A percentile compares a stretch with the other conserved stretches of the same genome.
Evolutionary conservation across 1,140 invertebrate species (phyloP).

Genomic region (Anagrus nilaparvatae): DNA sequence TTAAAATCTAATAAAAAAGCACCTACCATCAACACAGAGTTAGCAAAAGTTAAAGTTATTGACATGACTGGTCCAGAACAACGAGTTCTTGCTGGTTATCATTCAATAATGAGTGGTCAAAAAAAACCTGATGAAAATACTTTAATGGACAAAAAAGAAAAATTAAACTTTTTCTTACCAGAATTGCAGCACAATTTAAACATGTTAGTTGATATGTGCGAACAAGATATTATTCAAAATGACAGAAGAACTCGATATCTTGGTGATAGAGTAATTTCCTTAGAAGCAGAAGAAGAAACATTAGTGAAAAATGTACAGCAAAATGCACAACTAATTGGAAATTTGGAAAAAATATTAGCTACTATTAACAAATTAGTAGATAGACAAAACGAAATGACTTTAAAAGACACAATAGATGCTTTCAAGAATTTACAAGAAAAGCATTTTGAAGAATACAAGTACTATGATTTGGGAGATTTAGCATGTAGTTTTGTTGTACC

Average conservation of each 20-base stretch:
- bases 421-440: conserved; percentile 63
- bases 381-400: conserved; percentile 47
- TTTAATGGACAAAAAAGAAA: conserved; percentile 46
- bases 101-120: conserved; percentile 69
- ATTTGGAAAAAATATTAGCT: conserved; percentile 59
- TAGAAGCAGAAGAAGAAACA: conserved; percentile 70
- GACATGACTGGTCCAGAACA: conserved; percentile 97
- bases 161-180: conserved; percentile 62
- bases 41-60: conserved; percentile 91
- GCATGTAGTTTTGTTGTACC: conserved; percentile 55
- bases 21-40: conserved; percentile 35
- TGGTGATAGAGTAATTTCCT: conserved; percentile 63
- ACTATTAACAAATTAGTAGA: conserved; percentile 60
- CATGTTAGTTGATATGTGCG: conserved; percentile 82
- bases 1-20: conserved; percentile 46
- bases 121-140: conserved; percentile 51
- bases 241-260: conserved; percentile 67
- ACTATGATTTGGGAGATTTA: conserved; percentile 55
- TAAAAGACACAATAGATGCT: conserved; percentile 61
- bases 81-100: conserved; percentile 87
- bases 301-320: conserved; percentile 60
- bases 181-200: conserved; percentile 90
- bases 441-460: conserved; percentile 51
- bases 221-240: conserved; percentile 89
- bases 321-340: conserved; percentile 63